Evolutionary conservation across 2,797 vertebrate genomes (phyloP), one percentile per base, ranked within the genome.

Genomic region (Yasuhikotakia modesta): DNA sequence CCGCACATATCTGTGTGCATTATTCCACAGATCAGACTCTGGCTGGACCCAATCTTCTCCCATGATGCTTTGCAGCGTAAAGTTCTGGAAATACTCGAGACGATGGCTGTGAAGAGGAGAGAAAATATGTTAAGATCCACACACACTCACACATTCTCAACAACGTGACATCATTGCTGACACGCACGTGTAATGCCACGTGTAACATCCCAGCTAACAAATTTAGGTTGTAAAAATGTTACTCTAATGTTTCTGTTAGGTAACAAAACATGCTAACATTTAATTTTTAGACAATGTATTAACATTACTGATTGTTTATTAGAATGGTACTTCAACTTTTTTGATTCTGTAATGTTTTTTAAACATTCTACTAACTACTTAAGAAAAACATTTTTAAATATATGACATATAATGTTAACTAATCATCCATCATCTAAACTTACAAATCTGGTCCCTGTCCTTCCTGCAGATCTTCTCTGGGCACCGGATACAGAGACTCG

Each of bases 51-150:
- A 95, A 16, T 79, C 83, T 17, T 91, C 87, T 87, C 92, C 93
- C 91, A 95, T 91, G 83, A 93, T 91, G 85, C 85, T 92, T 81
- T 94, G 94, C 76, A 93, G 78, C 77, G 24, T 73, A 83, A 95
- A 94, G 48, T 72, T 45, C 88, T 93, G 84, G 85, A 95, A 95
- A 88, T 94, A 94, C 39, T 93, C 88, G 76, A 93, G 84, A 66
- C 71, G 73, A 78, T 90, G 90, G 82, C 92, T 93, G 65, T 53
- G 50, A 22, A 27, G 45, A 68, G 4, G 30, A 78, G 35, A 80
- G 27, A 69, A 22, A 24, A 27, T 16, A 63, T 60, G 48, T 39
- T 46, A 58, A 24, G 4, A 57, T 27, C 27, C 5, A 27, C 10
- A 57, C 5, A 58, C 14, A 30, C 16, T 60, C 7, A 60, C 24